These are phyloP conservation scores for Girardinus metallicus DNA, from an alignment of 2,797 vertebrate genomes.

Conservation along the genomic window DNA sequence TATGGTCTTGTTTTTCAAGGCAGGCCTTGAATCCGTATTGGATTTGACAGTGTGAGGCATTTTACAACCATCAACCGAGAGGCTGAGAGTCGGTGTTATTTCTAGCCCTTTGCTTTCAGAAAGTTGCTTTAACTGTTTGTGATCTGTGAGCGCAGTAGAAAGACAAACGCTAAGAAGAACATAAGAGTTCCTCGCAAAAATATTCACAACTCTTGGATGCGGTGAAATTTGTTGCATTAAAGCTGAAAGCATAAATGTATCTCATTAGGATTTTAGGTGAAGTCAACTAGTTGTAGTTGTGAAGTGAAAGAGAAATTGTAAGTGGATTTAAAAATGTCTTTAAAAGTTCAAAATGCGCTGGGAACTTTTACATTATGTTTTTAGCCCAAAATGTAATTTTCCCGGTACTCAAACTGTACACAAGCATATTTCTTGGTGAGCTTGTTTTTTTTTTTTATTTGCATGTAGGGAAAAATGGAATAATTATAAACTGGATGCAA, in stretches of 20 bases:
- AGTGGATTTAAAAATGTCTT: neutral
- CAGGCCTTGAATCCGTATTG: conserved; percentile 22
- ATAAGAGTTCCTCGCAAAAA: neutral
- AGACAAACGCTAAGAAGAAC: conserved; percentile 8
- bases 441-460: neutral
- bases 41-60: conserved; percentile 40
- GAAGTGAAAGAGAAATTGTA: neutral
- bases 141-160: conserved; percentile 1
- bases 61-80: conserved; percentile 34
- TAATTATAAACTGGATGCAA: neutral
- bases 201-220: neutral
- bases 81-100: conserved; percentile 22
- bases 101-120: conserved; percentile 15
- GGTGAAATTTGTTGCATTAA: neutral
- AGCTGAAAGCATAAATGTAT: neutral
- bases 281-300: neutral
- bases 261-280: neutral
- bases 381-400: neutral
- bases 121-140: conserved; percentile 33
- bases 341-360: neutral
- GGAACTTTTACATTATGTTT: neutral
- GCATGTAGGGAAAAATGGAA: neutral
- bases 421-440: neutral
- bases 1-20: conserved; percentile 38
- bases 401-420: neutral